phyloP scores from a whole-genome alignment of 2,888 invertebrate genomes.

The Pimpla rufipes region DNA sequence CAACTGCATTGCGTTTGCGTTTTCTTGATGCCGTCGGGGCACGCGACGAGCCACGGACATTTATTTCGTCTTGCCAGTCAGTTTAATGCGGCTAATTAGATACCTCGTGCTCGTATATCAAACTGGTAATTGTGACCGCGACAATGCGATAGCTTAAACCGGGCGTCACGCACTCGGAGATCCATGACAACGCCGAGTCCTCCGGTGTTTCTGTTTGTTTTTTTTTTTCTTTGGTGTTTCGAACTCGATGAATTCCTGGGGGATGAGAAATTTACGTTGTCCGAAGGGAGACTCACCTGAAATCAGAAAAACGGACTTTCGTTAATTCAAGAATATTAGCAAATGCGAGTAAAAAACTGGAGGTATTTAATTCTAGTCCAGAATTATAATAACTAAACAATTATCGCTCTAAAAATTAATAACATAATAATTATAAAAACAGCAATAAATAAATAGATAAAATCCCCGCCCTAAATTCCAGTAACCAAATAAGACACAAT shows the following conservation, averaged over 20 bases:
- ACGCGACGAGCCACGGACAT: slow-evolving; percentile 49
- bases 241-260: background rate
- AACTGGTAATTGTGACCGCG: slow-evolving; percentile 28
- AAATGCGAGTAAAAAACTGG: no score
- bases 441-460: no score
- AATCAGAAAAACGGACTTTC: slow-evolving; percentile 52
- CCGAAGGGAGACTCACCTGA: slow-evolving; percentile 65
- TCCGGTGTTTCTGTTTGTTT: no score
- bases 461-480: no score
- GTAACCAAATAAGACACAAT: no score
- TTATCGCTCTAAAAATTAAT: background rate
- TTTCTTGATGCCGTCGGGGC: slow-evolving; percentile 30
- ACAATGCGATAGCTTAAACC: slow-evolving; percentile 14
- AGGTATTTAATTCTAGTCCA: no score
- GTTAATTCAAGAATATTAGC: background rate
- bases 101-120: slow-evolving; percentile 33
- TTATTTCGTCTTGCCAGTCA: slow-evolving; percentile 31
- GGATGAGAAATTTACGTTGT: slow-evolving; percentile 21
- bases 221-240: background rate
- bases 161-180: slow-evolving; percentile 45
- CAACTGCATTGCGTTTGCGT: slow-evolving; percentile 43
- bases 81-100: slow-evolving; percentile 57
- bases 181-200: background rate
- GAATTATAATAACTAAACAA: background rate
- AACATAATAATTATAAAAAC: background rate